Evolutionary conservation across 2,888 invertebrate genomes (phyloP).

Genomic region (Pyrrhosoma nymphula): DNA sequence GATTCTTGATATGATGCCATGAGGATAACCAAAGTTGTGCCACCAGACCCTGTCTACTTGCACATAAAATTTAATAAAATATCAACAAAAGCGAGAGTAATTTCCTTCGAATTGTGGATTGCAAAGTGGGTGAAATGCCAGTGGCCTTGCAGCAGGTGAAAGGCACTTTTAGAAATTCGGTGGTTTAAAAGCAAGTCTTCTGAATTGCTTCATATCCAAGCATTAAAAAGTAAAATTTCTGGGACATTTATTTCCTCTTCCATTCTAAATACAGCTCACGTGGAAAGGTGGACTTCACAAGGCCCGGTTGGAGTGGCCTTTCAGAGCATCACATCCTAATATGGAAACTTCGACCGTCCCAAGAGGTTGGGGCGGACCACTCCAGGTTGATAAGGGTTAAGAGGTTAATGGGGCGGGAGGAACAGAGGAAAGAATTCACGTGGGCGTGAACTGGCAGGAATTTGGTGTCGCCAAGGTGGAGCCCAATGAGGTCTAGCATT

Average conservation of each 20-base stretch:
- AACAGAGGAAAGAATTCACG: not conserved
- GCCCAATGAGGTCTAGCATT: constrained; percentile 2
- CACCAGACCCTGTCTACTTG: no score
- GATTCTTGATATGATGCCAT: no score
- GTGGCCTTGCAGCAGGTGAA: no score
- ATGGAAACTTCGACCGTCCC: constrained; percentile 3
- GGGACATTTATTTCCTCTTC: not conserved
- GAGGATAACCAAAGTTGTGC: no score
- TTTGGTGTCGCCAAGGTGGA: constrained; percentile 8
- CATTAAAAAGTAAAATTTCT: not conserved
- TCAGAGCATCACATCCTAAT: not conserved
- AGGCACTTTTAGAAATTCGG: no score
- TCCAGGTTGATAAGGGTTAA: constrained; percentile 58
- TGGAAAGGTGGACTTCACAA: not conserved
- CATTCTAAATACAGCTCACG: not conserved
- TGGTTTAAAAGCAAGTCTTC: no score
- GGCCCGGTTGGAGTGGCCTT: not conserved
- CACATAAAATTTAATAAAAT: no score
- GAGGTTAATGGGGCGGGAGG: constrained; percentile 31
- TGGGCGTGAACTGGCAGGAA: not conserved
- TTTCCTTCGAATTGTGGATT: no score
- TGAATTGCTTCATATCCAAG: no score
- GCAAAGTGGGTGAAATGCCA: no score
- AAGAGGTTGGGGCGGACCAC: not conserved
- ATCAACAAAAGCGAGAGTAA: no score